Evolutionary conservation across 2,888 invertebrate species (phyloP), one percentile per base, ranked within the genome.

Genomic region (Watsonalla cultraria): DNA sequence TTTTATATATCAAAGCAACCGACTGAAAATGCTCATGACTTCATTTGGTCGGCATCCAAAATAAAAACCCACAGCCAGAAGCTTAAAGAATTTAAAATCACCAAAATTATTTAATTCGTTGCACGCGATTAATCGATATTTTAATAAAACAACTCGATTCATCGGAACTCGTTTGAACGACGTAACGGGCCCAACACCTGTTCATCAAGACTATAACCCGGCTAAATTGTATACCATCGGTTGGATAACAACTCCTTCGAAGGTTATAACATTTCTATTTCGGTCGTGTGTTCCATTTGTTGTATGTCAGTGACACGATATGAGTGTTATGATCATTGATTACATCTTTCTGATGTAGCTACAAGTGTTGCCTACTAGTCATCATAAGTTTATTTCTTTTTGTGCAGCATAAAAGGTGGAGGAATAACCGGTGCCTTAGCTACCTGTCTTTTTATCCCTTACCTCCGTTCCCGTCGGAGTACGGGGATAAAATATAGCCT

Each of bases 141-240:
- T 64, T 69, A 68, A 65, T 67, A 66, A 66, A 64, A 60, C 57
- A 59, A 68, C 62, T 74, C 68, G 72, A 74, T 66, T 62, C 60
- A 68, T 70, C 52, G 53, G 60, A 78, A 80, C 79, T 66, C 56
- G 79, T 80, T 78, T 70, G 56, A 56, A 59, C 66, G 60, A 59
- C 60, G 68, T 82, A 82, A 80, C 81, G 82, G 81, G 63, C 66
- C 58, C 66, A 42, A 62, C 81, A 82, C 82, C 81, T 82, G 82
- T 74, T 70, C 57, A 42, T 62, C 65, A 56, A 66, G 60, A 58
- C 34, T 57, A 58, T 71, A 73, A 68, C 63, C 61, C 66, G 65
- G 69, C 24, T 51, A 24, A 67, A 64, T 65, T 58, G 11, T 45
- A 51, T 52, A 58, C 51, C 15, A 34, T 34, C 39, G 11, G 0